Evolutionary conservation across 2,797 vertebrate species (phyloP).

Genomic region (Liparis tanakae): DNA sequence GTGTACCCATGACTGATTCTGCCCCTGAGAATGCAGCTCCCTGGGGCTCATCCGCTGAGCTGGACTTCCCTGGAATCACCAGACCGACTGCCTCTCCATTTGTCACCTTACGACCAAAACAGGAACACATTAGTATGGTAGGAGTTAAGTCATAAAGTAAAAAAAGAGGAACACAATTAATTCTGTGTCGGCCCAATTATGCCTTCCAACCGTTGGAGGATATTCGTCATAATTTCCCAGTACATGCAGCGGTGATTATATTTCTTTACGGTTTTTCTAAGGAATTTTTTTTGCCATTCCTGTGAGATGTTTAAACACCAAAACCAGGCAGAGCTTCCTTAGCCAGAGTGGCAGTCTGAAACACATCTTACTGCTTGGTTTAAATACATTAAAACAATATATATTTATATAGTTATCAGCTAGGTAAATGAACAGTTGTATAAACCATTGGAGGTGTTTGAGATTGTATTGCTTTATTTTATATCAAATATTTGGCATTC

Average conservation of each 20-base stretch:
- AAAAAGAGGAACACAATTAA: neutral
- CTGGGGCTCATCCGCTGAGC: constrained; percentile 76
- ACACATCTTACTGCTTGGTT: neutral
- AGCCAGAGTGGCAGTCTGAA: neutral
- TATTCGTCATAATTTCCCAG: neutral
- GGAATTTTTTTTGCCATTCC: neutral
- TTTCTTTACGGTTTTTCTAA: neutral
- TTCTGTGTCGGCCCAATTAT: constrained; percentile 1
- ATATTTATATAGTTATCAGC: neutral
- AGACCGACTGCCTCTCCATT: constrained; percentile 79
- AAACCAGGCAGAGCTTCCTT: neutral
- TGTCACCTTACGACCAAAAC: constrained; percentile 75
- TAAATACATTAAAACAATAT: neutral
- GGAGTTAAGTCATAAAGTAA: neutral
- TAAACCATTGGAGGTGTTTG: neutral
- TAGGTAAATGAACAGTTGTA: neutral
- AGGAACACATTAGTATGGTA: constrained; percentile 7
- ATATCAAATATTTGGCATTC: neutral
- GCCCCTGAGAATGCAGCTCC: constrained; percentile 76
- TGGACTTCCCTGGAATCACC: constrained; percentile 80
- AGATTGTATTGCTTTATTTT: neutral
- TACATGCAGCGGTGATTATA: neutral
- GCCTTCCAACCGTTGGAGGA: neutral
- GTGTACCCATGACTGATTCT: constrained; percentile 85
- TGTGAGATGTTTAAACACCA: neutral